Conservation (phyloP, 2,113 vertebrate species). For the Campylomormyrus numenius region DNA sequence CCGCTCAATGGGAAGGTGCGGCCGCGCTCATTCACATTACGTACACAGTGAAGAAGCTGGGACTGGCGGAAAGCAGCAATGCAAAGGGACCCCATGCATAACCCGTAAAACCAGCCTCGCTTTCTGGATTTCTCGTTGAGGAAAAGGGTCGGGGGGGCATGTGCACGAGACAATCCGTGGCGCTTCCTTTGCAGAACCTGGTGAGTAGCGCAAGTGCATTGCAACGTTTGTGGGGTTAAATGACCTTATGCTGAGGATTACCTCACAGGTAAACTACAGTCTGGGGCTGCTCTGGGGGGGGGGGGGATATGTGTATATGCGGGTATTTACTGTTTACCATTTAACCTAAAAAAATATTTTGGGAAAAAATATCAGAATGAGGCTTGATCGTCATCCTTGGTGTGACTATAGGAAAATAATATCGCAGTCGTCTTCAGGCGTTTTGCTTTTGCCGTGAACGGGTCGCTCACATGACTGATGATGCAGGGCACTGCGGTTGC, state of each 20-base stretch:
- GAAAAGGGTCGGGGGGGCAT: conserved; percentile 32
- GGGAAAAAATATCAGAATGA: neutral
- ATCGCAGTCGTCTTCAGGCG: conserved; percentile 21
- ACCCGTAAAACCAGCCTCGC: neutral
- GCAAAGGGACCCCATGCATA: conserved; percentile 24
- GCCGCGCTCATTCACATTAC: conserved; percentile 53
- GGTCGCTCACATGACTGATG: conserved; percentile 46
- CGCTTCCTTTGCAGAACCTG: conserved; percentile 50
- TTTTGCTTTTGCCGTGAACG: conserved; percentile 36
- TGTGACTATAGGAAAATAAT: neutral
- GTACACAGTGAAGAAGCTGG: conserved; percentile 43
- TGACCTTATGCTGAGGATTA: conserved; percentile 60
- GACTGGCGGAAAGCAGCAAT: conserved; percentile 39
- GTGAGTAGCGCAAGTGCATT: conserved; percentile 64
- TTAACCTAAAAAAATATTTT: neutral
- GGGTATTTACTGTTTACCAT: neutral
- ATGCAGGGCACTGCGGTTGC: conserved; percentile 44
- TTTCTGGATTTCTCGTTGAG: conserved; percentile 17
- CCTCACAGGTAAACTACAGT: conserved; percentile 50
- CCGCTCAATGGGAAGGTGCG: conserved; percentile 44
- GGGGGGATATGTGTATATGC: conserved; percentile 1
- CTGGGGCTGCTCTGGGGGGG: conserved; percentile 24
- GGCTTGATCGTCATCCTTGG: neutral
- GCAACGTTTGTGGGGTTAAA: conserved; percentile 48
- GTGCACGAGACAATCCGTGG: conserved; percentile 47